Evolutionary conservation across 2,797 vertebrate genomes (phyloP), one percentile per base, ranked within the genome.

Genomic region (Molossus alvarezi): DNA sequence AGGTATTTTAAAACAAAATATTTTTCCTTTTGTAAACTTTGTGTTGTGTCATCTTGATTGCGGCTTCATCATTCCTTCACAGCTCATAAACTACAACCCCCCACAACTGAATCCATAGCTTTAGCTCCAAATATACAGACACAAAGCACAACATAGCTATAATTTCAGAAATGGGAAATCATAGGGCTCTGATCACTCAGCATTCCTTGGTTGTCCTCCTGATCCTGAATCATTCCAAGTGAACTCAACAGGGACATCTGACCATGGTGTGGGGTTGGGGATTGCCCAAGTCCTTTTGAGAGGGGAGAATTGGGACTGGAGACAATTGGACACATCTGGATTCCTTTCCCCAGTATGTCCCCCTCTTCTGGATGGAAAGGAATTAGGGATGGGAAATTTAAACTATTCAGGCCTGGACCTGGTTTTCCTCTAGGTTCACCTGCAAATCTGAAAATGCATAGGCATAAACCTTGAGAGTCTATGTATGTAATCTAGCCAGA

Each of bases 1-100:
- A 97, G 95, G 97, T 97, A 94, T 98, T 98, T 98, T 96, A 95
- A 97, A 98, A 97, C 93, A 98, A 95, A 94, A 71, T 96, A 97
- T 97, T 97, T 96, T 97, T 92, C 84, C 73, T 96, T 98, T 98
- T 97, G 95, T 97, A 88, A 95, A 97, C 93, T 69, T 73, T 92
- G 97, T 97, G 95, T 97, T 87, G 88, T 98, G 97, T 98, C 94
- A 81, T 95, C 53, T 98, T 97, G 87, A 95, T 97, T 97, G 95
- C 77, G 96, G 41, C 97, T 86, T 80, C 90, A 41, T 86, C 69
- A 73, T 89, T 89, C 65, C 79, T 92, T 90, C 90, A 51, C 65
- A 89, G 53, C 58, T 94, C 55, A 51, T 89, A 81, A 91, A 83
- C 53, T 65, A 73, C 84, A 83, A 45, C 87, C 81, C 86, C 21